Evolutionary conservation across 2,113 vertebrate species (phyloP).

Genomic region (Daboia siamensis): DNA sequence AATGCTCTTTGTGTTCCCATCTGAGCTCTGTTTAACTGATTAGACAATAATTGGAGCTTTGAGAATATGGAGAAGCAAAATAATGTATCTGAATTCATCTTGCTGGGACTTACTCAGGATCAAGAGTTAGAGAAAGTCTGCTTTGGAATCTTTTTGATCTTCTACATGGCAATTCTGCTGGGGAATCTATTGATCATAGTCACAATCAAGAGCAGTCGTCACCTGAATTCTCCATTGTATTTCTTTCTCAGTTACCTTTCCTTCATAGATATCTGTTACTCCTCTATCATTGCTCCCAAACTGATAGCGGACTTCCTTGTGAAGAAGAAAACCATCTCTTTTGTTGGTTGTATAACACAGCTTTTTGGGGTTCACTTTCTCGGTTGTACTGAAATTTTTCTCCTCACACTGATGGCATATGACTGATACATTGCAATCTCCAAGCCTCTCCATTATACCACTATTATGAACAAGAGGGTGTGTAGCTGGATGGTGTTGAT

Average conservation of each 20-base stretch:
- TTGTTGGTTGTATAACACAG: conserved; percentile 53
- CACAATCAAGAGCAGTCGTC: too few species aligned
- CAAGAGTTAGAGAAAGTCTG: too few species aligned
- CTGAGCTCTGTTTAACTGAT: background rate
- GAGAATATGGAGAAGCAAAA: too few species aligned
- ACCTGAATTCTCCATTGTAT: too few species aligned
- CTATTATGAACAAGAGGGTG: conserved; percentile 26
- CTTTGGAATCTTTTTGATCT: too few species aligned
- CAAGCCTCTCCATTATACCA: conserved; percentile 26
- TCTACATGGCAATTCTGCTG: too few species aligned
- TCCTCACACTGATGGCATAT: conserved; percentile 58
- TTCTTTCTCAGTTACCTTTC: too few species aligned
- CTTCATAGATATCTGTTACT: conserved; percentile 39
- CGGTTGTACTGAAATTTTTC: conserved; percentile 56
- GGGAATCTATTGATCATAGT: too few species aligned
- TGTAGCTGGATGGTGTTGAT: conserved; percentile 28
- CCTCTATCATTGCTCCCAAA: conserved; percentile 52
- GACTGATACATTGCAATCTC: conserved; percentile 57
- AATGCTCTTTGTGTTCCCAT: background rate
- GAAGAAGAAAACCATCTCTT: conserved; percentile 44
- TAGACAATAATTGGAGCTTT: background rate
- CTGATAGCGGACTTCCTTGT: conserved; percentile 54
- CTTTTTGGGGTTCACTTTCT: conserved; percentile 58
- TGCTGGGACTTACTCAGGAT: too few species aligned
- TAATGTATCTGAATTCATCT: too few species aligned